phyloP scores from a whole-genome alignment of 2,888 invertebrate genomes.

The Taphrorychus bicolor region DNA sequence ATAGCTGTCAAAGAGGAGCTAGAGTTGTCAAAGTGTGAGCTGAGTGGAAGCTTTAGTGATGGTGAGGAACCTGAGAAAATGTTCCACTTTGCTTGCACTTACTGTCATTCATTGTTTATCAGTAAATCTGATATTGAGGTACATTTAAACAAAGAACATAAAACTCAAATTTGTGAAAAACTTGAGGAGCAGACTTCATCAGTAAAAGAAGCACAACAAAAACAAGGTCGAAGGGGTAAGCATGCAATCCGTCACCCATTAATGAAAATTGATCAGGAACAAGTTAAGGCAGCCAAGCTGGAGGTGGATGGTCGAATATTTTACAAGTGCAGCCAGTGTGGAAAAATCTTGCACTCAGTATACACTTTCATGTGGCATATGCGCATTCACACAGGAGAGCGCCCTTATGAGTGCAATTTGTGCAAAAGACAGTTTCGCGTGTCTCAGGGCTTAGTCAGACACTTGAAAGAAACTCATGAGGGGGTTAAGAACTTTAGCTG shows the following conservation, averaged over 20 bases:
- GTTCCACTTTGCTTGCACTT: conserved; percentile 47
- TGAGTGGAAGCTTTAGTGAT: too few relatives aligned
- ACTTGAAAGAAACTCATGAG: conserved; percentile 70
- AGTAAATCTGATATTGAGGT: conserved; percentile 48
- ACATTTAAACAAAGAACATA: conserved; percentile 21
- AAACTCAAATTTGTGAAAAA: neutral
- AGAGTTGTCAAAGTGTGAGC: too few relatives aligned
- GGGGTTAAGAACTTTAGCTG: conserved; percentile 67
- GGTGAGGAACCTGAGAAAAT: neutral
- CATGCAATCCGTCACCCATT: conserved; percentile 25
- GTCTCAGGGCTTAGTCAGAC: conserved; percentile 69
- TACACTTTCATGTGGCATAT: conserved; percentile 70
- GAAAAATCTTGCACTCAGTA: conserved; percentile 66
- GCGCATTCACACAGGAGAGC: conserved; percentile 71
- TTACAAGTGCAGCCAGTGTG: conserved; percentile 67
- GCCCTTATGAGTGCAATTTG: conserved; percentile 70
- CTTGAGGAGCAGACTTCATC: neutral
- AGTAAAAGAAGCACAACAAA: neutral
- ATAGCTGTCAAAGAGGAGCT: too few relatives aligned
- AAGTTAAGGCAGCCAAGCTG: conserved; percentile 57
- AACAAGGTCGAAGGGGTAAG: conserved; percentile 2
- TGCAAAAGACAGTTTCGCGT: conserved; percentile 73
- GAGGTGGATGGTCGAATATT: conserved; percentile 63
- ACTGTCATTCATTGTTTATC: conserved; percentile 50
- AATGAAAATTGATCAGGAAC: conserved; percentile 57